Evolutionary conservation across 2,797 vertebrate genomes (phyloP).

Genomic region (Eupleurogrammus muticus): DNA sequence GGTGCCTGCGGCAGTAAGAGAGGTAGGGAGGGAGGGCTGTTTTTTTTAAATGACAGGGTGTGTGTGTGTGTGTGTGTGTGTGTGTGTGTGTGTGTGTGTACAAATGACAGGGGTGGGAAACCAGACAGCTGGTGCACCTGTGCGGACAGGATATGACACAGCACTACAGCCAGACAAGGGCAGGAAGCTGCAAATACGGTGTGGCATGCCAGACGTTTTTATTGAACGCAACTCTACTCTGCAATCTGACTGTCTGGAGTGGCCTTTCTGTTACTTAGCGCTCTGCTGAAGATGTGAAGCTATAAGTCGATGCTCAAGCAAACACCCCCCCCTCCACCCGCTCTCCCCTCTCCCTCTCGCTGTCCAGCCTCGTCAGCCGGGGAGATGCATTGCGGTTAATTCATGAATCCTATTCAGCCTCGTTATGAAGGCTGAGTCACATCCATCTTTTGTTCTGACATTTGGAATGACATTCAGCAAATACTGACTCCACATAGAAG

Average conservation of each 20-base stretch:
- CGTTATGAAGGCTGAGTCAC: slow-evolving; percentile 64
- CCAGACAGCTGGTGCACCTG: slow-evolving; percentile 77
- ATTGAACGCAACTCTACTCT: slow-evolving; percentile 61
- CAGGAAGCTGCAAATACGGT: slow-evolving; percentile 69
- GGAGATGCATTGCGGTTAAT: slow-evolving; percentile 67
- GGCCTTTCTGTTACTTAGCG: slow-evolving; percentile 56
- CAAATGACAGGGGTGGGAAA: slow-evolving; percentile 62
- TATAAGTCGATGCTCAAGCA: slow-evolving; percentile 39
- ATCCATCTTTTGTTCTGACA: slow-evolving; percentile 65
- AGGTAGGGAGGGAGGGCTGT: slow-evolving; percentile 47
- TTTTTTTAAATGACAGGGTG: slow-evolving; percentile 61
- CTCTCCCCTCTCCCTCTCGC: slow-evolving; percentile 16
- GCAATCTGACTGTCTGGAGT: slow-evolving; percentile 68
- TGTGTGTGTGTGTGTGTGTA: slow-evolving; percentile 46
- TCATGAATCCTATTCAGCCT: slow-evolving; percentile 67
- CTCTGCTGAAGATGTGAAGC: slow-evolving; percentile 50
- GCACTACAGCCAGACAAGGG: slow-evolving; percentile 69
- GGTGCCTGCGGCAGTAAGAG: slow-evolving; percentile 71
- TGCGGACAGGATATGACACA: slow-evolving; percentile 76
- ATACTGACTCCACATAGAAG: slow-evolving; percentile 44
- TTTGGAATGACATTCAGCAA: slow-evolving; percentile 53
- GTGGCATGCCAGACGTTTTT: slow-evolving; percentile 68
- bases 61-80: slow-evolving; percentile 29
- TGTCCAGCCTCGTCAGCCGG: slow-evolving; percentile 56
- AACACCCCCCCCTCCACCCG: slow-evolving; percentile 9